Base-by-base conservation (phyloP, 2,888 invertebrate species). In the Alviniconcha strummeri region DNA sequence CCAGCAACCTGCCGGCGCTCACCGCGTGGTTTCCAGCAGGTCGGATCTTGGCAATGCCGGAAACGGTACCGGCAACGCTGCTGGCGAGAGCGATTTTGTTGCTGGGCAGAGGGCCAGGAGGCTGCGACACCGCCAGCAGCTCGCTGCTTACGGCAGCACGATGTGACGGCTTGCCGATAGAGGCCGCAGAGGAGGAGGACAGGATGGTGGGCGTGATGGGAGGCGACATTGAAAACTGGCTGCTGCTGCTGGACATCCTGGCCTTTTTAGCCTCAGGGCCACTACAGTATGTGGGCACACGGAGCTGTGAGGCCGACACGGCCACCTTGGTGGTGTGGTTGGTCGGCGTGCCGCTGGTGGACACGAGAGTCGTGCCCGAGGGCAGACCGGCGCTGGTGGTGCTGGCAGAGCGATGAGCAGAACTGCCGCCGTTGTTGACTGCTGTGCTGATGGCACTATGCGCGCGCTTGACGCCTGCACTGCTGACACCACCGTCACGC, bases 171-270 rank as follows among this genome's bases (percentile, higher is more conserved):
- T 4, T 36, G 11, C 69, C 13, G 69, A 36, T 19, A 1, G 54
- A 55, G 15, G 80, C 80, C 55, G 76, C 36, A 19, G 77, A 69
- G 17, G 82, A 82, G 4, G 82, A 82, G 7, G 82, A 82, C 67
- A 82, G 77, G 52, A 82, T 82, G 19, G 82, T 82, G 67, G 77
- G 82, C 15, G 82, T 15, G 17, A 77, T 67, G 19, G 19, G 19
- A 56, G 82, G 56, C 9, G 77, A 69, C 56, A 57, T 11, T 2
- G 77, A 56, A 15, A 69, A 60, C 55, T 60, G 64, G 55, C 72
- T 60, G 36, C 60, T 36, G 75, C 64, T 64, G 8, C 52, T n/a
- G 57, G 77, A 76, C 54, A 69, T n/a, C 52, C 75, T 82, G 4
- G 67, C 52, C 36, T 64, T 76, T 13, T 82, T 82, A 15, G 82